Evolutionary conservation across 2,888 invertebrate species (phyloP).

Genomic region (Drosophila mayaguana): DNA sequence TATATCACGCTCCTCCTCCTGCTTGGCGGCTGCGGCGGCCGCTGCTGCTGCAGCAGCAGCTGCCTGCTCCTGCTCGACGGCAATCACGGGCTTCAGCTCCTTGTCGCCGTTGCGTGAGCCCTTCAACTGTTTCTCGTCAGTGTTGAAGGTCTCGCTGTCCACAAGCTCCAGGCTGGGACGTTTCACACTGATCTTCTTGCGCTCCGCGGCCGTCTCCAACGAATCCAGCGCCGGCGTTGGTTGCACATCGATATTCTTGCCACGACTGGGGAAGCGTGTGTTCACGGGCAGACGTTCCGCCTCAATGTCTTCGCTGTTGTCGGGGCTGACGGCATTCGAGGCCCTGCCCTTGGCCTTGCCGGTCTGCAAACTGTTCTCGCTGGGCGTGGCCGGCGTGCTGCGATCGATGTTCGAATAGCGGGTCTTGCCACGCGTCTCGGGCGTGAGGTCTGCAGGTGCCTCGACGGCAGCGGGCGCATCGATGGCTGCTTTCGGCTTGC

Average conservation of each 20-base stretch:
- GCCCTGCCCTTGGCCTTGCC: conserved; percentile 87
- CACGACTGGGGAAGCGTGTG: conserved; percentile 93
- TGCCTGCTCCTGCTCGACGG: conserved; percentile 76
- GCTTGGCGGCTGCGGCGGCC: conserved; percentile 56
- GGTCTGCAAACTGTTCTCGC: conserved; percentile 88
- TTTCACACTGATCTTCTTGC: conserved; percentile 85
- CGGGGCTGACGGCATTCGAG: conserved; percentile 66
- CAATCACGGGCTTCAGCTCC: conserved; percentile 77
- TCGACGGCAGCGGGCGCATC: conserved; percentile 53
- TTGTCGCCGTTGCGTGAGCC: conserved; percentile 82
- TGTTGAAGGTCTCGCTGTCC: conserved; percentile 93
- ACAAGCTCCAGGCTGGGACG: conserved; percentile 92
- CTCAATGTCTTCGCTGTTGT: conserved; percentile 74
- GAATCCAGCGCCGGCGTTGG: conserved; percentile 87
- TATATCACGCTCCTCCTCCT: conserved; percentile 40
- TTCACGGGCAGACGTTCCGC: conserved; percentile 89
- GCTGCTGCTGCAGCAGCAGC: conserved; percentile 67
- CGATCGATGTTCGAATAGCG: conserved; percentile 85
- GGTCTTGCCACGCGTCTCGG: conserved; percentile 86
- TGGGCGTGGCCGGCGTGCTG: conserved; percentile 85
- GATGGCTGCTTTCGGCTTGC: conserved; percentile 83
- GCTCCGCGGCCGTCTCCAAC: conserved; percentile 86
- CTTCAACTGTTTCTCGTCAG: conserved; percentile 85
- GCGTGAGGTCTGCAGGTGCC: conserved; percentile 49
- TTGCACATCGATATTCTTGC: conserved; percentile 85